A percentile compares a stretch with the other conserved stretches of the same genome.
These are phyloP conservation scores for Eospalax fontanierii DNA, from an alignment of 2,797 vertebrate genomes.

Conservation along the genomic window DNA sequence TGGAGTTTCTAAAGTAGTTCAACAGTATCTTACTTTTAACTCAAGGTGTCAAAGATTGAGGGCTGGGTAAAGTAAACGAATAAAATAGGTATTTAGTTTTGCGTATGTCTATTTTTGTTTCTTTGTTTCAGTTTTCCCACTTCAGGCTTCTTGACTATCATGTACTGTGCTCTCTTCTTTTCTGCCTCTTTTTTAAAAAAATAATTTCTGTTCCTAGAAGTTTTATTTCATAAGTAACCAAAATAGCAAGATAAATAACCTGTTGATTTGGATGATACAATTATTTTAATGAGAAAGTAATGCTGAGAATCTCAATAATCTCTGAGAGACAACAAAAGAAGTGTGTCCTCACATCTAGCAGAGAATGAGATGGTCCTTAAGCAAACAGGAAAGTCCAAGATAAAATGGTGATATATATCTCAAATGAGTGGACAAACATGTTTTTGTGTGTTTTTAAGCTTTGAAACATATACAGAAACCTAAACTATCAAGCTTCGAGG, in stretches of 20 bases:
- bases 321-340: constrained; percentile 14
- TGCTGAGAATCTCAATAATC: background rate
- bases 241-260: constrained; percentile 11
- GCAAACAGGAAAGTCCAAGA: background rate
- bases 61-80: background rate
- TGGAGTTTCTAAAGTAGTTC: constrained; percentile 7
- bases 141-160: background rate
- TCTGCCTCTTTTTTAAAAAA: background rate
- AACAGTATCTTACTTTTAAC: constrained; percentile 57
- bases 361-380: background rate
- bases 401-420: background rate
- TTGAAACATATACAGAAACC: constrained; percentile 15
- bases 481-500: constrained; percentile 34
- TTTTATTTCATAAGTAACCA: constrained; percentile 30
- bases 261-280: constrained; percentile 22
- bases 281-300: constrained; percentile 30
- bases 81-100: background rate
- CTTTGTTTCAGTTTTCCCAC: background rate
- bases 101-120: background rate
- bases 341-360: background rate
- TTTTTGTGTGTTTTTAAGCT: constrained; percentile 16
- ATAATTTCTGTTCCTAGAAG: constrained; percentile 40
- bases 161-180: background rate
- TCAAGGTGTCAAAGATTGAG: background rate
- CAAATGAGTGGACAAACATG: background rate